Evolutionary conservation across 2,113 vertebrate species (phyloP).

Genomic region (Nycticorax nycticorax): DNA sequence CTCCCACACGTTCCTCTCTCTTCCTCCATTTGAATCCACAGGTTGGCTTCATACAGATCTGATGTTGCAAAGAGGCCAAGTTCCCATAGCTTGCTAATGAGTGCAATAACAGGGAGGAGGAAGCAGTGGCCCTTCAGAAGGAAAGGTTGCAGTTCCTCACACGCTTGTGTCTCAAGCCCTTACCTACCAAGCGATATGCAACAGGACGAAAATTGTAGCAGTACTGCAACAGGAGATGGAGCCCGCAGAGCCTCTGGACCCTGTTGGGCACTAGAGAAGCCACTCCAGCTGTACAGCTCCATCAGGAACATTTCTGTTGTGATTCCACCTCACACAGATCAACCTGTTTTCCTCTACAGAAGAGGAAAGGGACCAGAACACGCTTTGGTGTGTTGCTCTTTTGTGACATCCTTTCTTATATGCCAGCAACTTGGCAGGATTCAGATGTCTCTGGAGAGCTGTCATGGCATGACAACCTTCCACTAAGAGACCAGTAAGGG

Average conservation of each 20-base stretch:
- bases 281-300: not conserved
- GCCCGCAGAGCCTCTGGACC: too few species aligned
- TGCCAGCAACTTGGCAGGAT: not conserved
- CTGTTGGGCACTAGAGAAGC: not conserved
- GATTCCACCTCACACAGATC: not conserved
- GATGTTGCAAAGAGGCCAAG: not conserved
- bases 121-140: not conserved
- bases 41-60: not conserved
- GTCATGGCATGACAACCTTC: not conserved
- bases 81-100: not conserved
- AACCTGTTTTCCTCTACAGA: not conserved
- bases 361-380: not conserved
- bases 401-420: not conserved
- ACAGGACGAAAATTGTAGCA: not conserved
- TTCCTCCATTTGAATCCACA: not conserved
- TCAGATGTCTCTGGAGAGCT: not conserved
- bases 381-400: not conserved
- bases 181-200: not conserved
- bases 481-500: not conserved
- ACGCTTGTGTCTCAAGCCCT: not conserved
- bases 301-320: not conserved
- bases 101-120: not conserved
- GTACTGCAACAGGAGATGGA: not conserved
- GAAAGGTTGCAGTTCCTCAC: not conserved
- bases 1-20: not conserved